Evolutionary conservation across 37 sponge, comb jelly and placozoan species (phyloP).

Genomic region (Bolinopsis microptera): DNA sequence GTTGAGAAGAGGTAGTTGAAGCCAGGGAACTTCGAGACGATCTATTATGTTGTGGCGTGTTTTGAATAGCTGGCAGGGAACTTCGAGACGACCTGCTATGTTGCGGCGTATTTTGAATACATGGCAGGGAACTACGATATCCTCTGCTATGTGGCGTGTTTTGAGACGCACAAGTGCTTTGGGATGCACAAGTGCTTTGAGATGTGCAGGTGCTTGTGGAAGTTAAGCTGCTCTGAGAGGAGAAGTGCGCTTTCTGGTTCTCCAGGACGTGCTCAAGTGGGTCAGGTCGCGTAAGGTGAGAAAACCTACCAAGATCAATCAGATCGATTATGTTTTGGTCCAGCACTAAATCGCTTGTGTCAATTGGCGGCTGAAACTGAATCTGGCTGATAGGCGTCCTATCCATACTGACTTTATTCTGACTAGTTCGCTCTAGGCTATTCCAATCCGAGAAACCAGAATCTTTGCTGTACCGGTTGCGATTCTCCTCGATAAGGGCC

Average conservation of each 20-base stretch:
- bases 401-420: slow-evolving; percentile 31
- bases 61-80: neutral
- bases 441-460: slow-evolving; percentile 48
- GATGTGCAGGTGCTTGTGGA: neutral
- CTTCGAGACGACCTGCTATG: neutral
- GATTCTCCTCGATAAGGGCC: slow-evolving; percentile 30
- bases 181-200: neutral
- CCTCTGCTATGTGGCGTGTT: neutral
- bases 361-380: neutral
- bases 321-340: slow-evolving; percentile 30
- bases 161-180: neutral
- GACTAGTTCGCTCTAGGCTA: neutral
- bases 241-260: neutral
- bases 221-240: neutral
- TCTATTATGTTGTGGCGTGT: neutral
- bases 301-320: slow-evolving; percentile 18
- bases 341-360: slow-evolving; percentile 6
- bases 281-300: neutral
- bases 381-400: neutral
- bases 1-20: neutral
- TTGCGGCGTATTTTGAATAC: neutral
- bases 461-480: slow-evolving; percentile 55
- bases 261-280: slow-evolving; percentile 26
- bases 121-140: neutral
- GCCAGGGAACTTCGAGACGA: neutral